Percentiles rank a stretch among this genome's conserved stretches.
Conservation (phyloP, 2,113 vertebrate genomes). For the Castor canadensis region DNA sequence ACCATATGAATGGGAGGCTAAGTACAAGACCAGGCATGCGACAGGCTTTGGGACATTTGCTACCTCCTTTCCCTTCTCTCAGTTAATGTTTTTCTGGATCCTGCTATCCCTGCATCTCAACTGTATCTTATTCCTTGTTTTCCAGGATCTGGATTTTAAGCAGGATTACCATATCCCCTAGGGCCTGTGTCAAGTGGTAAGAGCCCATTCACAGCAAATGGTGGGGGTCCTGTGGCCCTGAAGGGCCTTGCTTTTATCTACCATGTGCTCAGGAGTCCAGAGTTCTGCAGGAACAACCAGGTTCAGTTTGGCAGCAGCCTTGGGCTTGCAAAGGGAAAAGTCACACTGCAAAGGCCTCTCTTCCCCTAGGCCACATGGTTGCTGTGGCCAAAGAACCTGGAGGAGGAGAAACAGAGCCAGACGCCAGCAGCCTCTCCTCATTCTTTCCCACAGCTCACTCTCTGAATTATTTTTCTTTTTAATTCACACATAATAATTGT, state of each 20-base stretch:
- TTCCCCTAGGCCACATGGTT: fast-evolving
- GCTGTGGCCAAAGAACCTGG: not conserved
- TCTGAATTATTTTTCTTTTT: not conserved
- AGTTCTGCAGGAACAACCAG: not conserved
- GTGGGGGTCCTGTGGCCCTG: fast-evolving
- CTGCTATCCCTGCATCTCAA: not conserved
- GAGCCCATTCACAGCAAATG: not conserved
- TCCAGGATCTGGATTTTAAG: not conserved
- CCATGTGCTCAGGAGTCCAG: fast-evolving
- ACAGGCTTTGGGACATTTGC: not conserved
- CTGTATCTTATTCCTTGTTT: not conserved
- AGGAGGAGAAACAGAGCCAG: not conserved
- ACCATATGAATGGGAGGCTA: not conserved
- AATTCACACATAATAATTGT: not conserved
- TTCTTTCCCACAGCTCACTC: not conserved
- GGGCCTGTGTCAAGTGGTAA: not conserved
- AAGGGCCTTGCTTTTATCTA: not conserved
- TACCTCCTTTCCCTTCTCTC: not conserved
- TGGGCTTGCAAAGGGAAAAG: not conserved
- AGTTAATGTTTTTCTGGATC: not conserved
- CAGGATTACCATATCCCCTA: not conserved
- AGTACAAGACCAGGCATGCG: not conserved
- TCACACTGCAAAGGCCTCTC: not conserved
- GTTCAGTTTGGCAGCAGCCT: not conserved
- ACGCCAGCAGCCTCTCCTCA: fast-evolving